A percentile compares a stretch with the other conserved stretches of the same genome.
phyloP scores from a whole-genome alignment of 2,797 vertebrate genomes.

The Bradypodion ventrale region DNA sequence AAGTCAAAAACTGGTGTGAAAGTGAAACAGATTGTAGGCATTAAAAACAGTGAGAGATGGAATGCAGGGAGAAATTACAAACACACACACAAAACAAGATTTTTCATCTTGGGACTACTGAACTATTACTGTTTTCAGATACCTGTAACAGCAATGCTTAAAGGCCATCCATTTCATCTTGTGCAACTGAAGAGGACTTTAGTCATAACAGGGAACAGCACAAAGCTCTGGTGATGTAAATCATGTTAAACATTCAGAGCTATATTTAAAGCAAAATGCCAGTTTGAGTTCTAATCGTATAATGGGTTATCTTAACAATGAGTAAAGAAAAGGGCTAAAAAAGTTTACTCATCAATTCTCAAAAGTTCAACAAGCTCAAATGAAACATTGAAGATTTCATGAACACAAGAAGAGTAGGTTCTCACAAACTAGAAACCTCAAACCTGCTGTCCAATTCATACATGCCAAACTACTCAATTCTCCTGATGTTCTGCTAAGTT shows the following conservation, averaged over 20 bases:
- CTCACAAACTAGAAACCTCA: not conserved
- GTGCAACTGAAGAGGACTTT: not conserved
- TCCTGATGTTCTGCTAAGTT: not conserved
- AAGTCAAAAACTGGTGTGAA: constrained; percentile 42
- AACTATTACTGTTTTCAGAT: not conserved
- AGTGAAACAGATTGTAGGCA: constrained; percentile 18
- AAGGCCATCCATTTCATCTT: not conserved
- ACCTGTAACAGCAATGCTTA: not conserved
- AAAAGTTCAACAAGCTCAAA: not conserved
- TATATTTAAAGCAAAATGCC: not conserved
- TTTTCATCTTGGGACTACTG: not conserved
- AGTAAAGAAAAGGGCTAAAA: not conserved
- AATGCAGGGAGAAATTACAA: not conserved
- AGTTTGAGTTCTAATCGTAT: not conserved
- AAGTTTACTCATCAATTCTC: not conserved
- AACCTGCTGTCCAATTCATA: not conserved
- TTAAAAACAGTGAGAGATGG: not conserved
- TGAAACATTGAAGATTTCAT: not conserved
- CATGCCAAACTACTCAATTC: not conserved
- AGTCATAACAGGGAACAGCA: not conserved
- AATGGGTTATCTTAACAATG: not conserved
- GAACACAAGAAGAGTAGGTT: not conserved
- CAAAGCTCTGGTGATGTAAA: not conserved
- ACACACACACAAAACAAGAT: not conserved
- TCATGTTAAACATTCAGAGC: not conserved